These are phyloP conservation scores for Trigoniulus corallinus DNA, from an alignment of 1,140 invertebrate genomes.

Conservation along the genomic window DNA sequence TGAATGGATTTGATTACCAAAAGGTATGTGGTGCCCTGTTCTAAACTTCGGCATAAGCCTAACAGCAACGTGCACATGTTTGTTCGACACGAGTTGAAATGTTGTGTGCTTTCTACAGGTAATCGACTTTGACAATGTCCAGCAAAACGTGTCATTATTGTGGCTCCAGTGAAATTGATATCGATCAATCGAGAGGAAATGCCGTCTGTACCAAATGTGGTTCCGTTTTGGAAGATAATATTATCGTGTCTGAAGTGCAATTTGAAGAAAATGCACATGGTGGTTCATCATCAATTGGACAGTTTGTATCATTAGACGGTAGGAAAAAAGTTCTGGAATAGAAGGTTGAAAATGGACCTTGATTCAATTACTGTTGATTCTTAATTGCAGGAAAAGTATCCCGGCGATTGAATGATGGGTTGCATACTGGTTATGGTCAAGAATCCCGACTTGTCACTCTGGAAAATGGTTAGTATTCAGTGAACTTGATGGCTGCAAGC, in stretches of 20 bases:
- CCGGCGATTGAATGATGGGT: constrained; percentile 35
- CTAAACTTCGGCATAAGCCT: too few species aligned
- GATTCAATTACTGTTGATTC: neutral
- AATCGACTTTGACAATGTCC: constrained; percentile 17
- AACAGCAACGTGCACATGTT: too few species aligned
- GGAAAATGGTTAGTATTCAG: constrained; percentile 57
- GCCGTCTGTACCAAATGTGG: constrained; percentile 93
- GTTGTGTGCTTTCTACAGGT: neutral
- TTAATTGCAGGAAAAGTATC: constrained; percentile 19
- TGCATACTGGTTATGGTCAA: constrained; percentile 58
- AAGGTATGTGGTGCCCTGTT: too few species aligned
- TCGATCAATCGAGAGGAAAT: constrained; percentile 79
- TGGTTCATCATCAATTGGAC: constrained; percentile 67
- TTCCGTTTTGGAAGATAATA: constrained; percentile 83
- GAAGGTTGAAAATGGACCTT: constrained; percentile 5
- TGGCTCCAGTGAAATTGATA: constrained; percentile 85
- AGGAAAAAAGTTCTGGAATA: constrained; percentile 17
- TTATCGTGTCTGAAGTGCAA: constrained; percentile 90
- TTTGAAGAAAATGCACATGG: constrained; percentile 87
- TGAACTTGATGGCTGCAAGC: too few species aligned
- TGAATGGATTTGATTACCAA: too few species aligned
- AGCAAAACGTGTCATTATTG: constrained; percentile 59
- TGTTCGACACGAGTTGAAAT: too few species aligned
- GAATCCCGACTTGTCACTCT: constrained; percentile 82
- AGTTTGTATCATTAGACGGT: constrained; percentile 79